Evolutionary conservation across 37 sponge, comb jelly and placozoan genomes (phyloP), one percentile per base, ranked within the genome.

Genomic region (Agelas oroides): DNA sequence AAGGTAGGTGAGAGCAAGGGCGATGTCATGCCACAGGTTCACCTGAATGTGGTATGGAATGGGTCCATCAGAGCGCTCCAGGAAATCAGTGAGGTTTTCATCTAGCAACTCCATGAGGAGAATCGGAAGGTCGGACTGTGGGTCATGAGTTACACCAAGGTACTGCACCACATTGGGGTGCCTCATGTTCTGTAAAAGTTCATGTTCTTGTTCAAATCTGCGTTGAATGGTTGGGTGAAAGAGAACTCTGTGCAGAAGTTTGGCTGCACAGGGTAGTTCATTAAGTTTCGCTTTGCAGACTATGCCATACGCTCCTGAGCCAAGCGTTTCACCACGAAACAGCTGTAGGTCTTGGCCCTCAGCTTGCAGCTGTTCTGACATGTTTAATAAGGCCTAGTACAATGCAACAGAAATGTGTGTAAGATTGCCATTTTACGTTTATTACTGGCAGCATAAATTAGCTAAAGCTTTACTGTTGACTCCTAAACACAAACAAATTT

Each of bases 31-130:
- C 27, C 40, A 41, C 14, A 79, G 17, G 67, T 25, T 54, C 31
- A 65, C 54, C 67, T 64, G 31, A 16, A 35, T 23, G 67, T n/a
- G 46, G 67, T 64, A 52, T 25, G 80, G 80, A 12, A 79, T 17
- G 23, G 70, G 53, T 13, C 19, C 39, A 17, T 39, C 46, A 5
- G 53, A 38, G 0, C 20, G 32, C 32, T 81, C 82, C 16, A 81
- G 53, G 21, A 76, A 76, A 1, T 34, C 5, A 25, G 53, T 64
- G 53, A 81, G 58, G 65, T 33, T 70, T 11, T 38, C 34, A 16
- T 53, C 71, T 71, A 81, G 39, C 53, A 81, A 54, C 53, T 81
- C 82, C 64, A 65, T 81, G 21, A 81, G 82, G 32, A 70, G 82
- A 18, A 81, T 59, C 11, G 82, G 82, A 17, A 23, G 25, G 17